Conservation (phyloP, 2,113 vertebrate species). For the Pseudorasbora parva region DNA sequence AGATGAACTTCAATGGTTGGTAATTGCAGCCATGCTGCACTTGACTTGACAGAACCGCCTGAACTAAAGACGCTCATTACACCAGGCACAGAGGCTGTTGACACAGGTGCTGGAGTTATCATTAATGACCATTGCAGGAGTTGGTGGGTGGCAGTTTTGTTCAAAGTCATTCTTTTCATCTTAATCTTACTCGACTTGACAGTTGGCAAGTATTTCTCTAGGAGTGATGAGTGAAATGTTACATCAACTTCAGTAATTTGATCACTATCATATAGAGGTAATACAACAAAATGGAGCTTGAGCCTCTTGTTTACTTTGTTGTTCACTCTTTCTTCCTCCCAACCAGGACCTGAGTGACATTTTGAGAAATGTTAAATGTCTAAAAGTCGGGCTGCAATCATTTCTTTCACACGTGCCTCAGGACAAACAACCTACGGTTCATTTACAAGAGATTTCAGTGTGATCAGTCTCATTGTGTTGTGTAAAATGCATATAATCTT, state of each 20-base stretch:
- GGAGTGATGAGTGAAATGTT: slow-evolving; percentile 40
- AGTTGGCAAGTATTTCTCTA: slow-evolving; percentile 35
- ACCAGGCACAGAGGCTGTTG: slow-evolving; percentile 63
- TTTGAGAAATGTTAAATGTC: slow-evolving; percentile 35
- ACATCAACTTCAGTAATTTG: neutral
- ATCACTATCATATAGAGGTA: neutral
- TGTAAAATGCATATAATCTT: slow-evolving; percentile 41
- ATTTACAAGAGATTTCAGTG: slow-evolving; percentile 48
- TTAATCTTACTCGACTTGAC: slow-evolving; percentile 48
- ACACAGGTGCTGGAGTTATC: slow-evolving; percentile 69
- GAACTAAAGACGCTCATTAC: slow-evolving; percentile 61
- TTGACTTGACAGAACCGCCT: slow-evolving; percentile 51
- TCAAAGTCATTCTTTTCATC: slow-evolving; percentile 52
- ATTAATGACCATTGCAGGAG: slow-evolving; percentile 60
- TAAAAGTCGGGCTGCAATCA: slow-evolving; percentile 25
- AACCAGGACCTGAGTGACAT: slow-evolving; percentile 14
- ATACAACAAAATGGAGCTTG: neutral
- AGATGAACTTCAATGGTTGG: slow-evolving; percentile 56
- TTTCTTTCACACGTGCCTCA: slow-evolving; percentile 47
- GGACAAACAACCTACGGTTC: slow-evolving; percentile 42
- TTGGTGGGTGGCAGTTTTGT: slow-evolving; percentile 63
- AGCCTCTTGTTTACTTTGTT: neutral
- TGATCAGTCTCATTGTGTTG: slow-evolving; percentile 42
- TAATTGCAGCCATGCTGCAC: slow-evolving; percentile 64
- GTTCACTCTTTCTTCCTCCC: neutral